Conservation (phyloP, 2,113 vertebrate species). For the Sialia sialis region DNA sequence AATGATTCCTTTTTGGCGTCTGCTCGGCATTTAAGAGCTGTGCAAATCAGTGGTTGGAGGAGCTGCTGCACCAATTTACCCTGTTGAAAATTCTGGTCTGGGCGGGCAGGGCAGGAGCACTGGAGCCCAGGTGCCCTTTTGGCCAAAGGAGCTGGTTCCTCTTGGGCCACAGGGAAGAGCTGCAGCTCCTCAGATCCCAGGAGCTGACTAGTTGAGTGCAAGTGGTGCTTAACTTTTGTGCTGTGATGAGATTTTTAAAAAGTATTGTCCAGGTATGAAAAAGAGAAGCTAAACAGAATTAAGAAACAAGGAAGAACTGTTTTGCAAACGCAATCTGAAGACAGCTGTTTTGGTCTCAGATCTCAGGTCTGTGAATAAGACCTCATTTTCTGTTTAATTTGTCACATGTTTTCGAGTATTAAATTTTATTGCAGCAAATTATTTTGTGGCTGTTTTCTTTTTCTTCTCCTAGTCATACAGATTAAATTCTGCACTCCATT, state of each 20-base stretch:
- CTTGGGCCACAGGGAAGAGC: background rate
- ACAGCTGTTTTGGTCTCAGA: background rate
- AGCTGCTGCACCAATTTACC: background rate
- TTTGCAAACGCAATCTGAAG: background rate
- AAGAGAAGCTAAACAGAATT: background rate
- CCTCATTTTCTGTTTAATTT: background rate
- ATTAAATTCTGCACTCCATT: background rate
- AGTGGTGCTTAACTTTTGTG: background rate
- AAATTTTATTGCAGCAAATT: background rate
- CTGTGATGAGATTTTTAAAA: background rate
- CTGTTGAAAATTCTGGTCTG: background rate
- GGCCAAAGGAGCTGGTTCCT: background rate
- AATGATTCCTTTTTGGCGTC: background rate
- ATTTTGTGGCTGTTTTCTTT: background rate
- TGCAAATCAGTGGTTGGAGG: background rate
- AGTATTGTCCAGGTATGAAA: background rate
- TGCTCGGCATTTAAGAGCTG: background rate
- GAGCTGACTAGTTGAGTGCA: background rate
- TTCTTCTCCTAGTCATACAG: background rate
- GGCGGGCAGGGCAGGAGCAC: background rate
- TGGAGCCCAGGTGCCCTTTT: background rate
- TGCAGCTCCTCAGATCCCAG: background rate
- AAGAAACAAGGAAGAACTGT: background rate
- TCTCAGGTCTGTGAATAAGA: background rate
- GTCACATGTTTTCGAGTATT: background rate